phyloP scores from a whole-genome alignment of 2,888 invertebrate species.

The Acrobasis suavella region DNA sequence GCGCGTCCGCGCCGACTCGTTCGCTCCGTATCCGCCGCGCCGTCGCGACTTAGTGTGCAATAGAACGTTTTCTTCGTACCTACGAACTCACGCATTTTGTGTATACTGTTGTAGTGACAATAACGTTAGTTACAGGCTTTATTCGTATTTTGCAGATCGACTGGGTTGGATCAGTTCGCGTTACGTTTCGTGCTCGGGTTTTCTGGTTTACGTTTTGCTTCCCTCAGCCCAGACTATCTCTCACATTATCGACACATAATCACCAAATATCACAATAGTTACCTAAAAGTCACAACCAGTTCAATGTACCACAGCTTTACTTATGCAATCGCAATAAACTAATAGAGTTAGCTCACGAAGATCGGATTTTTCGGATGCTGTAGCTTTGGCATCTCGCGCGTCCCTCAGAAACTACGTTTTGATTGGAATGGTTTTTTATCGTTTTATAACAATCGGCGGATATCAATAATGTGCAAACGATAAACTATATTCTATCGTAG shows the following conservation, averaged over 20 bases:
- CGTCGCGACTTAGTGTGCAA: conserved; percentile 42
- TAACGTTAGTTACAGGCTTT: conserved; percentile 60
- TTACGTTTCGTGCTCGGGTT: conserved; percentile 26
- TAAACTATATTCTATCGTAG: too few relatives aligned
- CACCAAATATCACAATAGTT: conserved; percentile 82
- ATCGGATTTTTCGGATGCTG: conserved; percentile 29
- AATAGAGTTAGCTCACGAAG: conserved; percentile 42
- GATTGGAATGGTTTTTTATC: conserved; percentile 31
- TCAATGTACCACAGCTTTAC: conserved; percentile 79
- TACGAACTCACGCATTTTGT: conserved; percentile 46
- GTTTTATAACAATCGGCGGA: not conserved
- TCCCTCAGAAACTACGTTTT: not conserved
- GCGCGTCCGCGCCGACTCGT: conserved; percentile 35
- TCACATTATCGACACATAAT: conserved; percentile 46
- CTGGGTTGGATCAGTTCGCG: conserved; percentile 30
- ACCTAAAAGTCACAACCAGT: conserved; percentile 78
- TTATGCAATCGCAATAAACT: conserved; percentile 71
- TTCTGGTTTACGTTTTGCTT: conserved; percentile 35
- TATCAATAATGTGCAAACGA: not conserved
- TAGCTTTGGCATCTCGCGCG: conserved; percentile 24
- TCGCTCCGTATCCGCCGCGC: conserved; percentile 37
- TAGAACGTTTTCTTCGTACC: conserved; percentile 43
- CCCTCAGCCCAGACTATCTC: conserved; percentile 42
- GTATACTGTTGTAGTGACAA: conserved; percentile 73
- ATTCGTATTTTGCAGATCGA: conserved; percentile 33